Percentiles rank a stretch among this genome's conserved stretches.
Evolutionary conservation across 2,888 invertebrate genomes (phyloP).

Genomic region (Hoplodrina ambigua): DNA sequence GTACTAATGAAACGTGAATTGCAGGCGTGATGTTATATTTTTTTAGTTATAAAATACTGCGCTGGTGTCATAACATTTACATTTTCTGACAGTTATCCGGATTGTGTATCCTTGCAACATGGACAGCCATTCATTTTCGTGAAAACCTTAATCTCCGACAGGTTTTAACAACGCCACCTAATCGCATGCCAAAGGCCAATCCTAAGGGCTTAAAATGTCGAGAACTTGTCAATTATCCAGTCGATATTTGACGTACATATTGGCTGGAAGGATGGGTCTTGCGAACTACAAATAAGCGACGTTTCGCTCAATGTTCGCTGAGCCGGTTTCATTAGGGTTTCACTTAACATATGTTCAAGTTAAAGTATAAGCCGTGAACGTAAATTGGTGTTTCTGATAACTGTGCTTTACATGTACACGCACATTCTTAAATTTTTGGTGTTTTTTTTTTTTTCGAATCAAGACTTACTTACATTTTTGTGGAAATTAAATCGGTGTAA

Average conservation of each 20-base stretch:
- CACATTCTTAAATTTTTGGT: not conserved
- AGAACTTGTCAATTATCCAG: slow-evolving; percentile 40
- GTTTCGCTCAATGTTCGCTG: slow-evolving; percentile 50
- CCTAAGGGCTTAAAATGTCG: slow-evolving; percentile 20
- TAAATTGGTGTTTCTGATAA: slow-evolving; percentile 23
- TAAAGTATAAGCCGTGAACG: slow-evolving; percentile 40
- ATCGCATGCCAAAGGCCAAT: slow-evolving; percentile 19
- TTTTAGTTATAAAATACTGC: not conserved
- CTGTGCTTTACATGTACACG: slow-evolving; percentile 20
- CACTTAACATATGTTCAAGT: slow-evolving; percentile 54
- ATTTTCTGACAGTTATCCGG: slow-evolving; percentile 29
- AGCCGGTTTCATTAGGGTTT: slow-evolving; percentile 62
- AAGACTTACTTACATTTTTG: not conserved
- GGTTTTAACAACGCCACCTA: slow-evolving; percentile 10
- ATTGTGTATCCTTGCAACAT: slow-evolving; percentile 4
- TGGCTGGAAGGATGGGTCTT: slow-evolving; percentile 39
- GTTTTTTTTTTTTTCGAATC: slow-evolving; percentile 13
- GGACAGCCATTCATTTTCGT: slow-evolving; percentile 20
- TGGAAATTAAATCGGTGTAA: not conserved
- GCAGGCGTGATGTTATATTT: too few relatives aligned
- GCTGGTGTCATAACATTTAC: slow-evolving; percentile 1
- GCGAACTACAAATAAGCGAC: slow-evolving; percentile 52
- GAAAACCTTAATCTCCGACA: slow-evolving; percentile 21
- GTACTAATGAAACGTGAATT: too few relatives aligned
- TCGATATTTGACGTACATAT: slow-evolving; percentile 41